These are phyloP conservation scores for Muscicapa striata DNA, from an alignment of 2,797 vertebrate genomes.

Conservation along the genomic window DNA sequence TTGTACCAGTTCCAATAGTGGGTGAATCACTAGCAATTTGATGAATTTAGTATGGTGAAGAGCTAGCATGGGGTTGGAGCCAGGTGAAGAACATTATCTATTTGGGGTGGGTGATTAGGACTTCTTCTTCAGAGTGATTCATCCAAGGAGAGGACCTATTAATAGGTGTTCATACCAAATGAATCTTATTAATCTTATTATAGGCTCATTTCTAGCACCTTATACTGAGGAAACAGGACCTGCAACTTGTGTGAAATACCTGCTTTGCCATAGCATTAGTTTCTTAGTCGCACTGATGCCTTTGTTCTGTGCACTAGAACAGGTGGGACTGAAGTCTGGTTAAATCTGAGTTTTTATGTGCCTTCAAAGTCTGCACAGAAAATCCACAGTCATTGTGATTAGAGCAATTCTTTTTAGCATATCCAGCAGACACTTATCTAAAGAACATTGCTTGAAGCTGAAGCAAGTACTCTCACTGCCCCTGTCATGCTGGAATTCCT, in stretches of 20 bases:
- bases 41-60: background rate
- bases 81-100: slow-evolving; percentile 33
- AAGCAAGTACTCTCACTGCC: background rate
- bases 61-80: background rate
- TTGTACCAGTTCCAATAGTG: background rate
- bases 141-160: background rate
- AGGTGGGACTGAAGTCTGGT: background rate
- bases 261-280: background rate
- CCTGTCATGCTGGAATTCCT: background rate
- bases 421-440: background rate
- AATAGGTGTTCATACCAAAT: background rate
- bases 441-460: background rate
- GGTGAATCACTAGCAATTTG: background rate
- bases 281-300: background rate
- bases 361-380: background rate
- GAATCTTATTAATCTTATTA: background rate
- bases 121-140: slow-evolving; percentile 4
- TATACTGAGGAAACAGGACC: background rate
- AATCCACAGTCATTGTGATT: background rate
- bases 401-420: background rate
- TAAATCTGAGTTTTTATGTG: background rate
- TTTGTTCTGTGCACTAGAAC: background rate
- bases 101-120: background rate
- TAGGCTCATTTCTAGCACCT: background rate
- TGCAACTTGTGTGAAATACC: background rate